A percentile compares a stretch with the other conserved stretches of the same genome.
Evolutionary conservation across 2,797 vertebrate species (phyloP).

Genomic region (Ctenochaetus hawaiiensis): DNA sequence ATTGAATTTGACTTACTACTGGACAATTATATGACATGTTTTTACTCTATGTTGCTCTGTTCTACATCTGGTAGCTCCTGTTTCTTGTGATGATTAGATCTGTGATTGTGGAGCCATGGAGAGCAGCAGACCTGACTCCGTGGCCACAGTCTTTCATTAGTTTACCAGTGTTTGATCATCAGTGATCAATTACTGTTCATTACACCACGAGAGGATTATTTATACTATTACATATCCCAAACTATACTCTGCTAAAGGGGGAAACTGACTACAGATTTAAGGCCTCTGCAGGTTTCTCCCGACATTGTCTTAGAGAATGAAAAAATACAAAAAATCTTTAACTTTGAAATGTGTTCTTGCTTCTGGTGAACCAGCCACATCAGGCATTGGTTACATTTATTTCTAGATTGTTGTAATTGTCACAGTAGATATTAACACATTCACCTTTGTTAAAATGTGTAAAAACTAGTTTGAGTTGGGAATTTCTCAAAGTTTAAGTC

Average conservation of each 20-base stretch:
- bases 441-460: background rate
- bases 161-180: background rate
- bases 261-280: background rate
- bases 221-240: background rate
- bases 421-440: background rate
- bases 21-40: background rate
- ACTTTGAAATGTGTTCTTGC: no score
- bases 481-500: background rate
- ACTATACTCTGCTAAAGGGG: background rate
- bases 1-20: background rate
- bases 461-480: background rate
- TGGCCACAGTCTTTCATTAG: background rate
- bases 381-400: background rate
- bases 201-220: background rate
- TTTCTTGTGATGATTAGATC: background rate
- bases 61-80: background rate
- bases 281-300: background rate
- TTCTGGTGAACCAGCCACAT: no score
- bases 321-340: background rate
- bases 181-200: no score
- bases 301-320: background rate
- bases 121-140: background rate
- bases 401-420: background rate
- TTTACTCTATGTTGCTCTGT: background rate
- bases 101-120: background rate